Percentiles rank a stretch among this genome's conserved stretches.
These are phyloP conservation scores for Campopleginae sp. DNA, from an alignment of 2,888 invertebrate genomes.

Conservation along the genomic window DNA sequence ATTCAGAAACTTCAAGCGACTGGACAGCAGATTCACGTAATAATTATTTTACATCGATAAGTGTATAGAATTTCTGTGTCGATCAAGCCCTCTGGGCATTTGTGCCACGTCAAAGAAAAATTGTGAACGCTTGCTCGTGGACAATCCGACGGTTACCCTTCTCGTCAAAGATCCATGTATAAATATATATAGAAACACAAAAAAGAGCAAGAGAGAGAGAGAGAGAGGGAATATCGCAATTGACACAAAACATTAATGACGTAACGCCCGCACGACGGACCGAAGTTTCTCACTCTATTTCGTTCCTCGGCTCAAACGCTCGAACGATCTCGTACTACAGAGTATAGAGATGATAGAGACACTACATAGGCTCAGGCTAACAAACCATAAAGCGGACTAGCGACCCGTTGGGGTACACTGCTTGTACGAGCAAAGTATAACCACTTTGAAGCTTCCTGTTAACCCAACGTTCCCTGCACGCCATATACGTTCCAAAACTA, in stretches of 20 bases:
- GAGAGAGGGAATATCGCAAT: slow-evolving; percentile 61
- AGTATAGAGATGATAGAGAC: background rate
- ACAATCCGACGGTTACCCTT: background rate
- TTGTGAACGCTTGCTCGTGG: background rate
- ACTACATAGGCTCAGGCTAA: slow-evolving; percentile 32
- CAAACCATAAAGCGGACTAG: slow-evolving; percentile 46
- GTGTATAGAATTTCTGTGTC: background rate
- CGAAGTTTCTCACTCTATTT: slow-evolving; percentile 61
- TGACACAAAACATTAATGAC: slow-evolving; percentile 69
- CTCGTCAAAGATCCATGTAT: background rate
- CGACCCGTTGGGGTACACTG: slow-evolving; percentile 46
- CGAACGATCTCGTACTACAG: slow-evolving; percentile 4
- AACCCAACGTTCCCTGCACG: slow-evolving; percentile 26
- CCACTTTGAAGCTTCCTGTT: slow-evolving; percentile 70
- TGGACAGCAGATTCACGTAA: no score
- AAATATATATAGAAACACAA: slow-evolving; percentile 1
- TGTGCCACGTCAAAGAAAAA: background rate
- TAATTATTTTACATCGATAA: background rate
- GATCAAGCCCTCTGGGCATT: background rate
- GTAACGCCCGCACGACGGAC: slow-evolving; percentile 65
- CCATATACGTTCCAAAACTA: slow-evolving; percentile 17
- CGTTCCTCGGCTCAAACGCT: slow-evolving; percentile 26
- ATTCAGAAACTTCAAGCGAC: no score
- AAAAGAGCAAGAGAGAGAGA: background rate
- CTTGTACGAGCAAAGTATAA: slow-evolving; percentile 59